Conservation (phyloP, 2,797 vertebrate species). For the Agapornis canus region DNA sequence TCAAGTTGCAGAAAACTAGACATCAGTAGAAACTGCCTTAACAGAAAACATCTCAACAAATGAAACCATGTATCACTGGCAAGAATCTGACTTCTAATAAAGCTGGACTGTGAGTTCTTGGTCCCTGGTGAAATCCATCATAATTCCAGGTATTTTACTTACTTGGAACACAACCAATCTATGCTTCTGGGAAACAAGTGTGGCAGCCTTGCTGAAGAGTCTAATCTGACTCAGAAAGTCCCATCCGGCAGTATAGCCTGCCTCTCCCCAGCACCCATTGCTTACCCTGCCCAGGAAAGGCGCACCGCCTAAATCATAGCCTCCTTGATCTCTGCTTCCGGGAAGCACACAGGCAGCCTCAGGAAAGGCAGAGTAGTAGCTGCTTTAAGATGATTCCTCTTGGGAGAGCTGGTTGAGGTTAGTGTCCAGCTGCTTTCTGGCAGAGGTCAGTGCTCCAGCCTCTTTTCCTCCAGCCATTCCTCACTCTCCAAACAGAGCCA, state of each 20-base stretch:
- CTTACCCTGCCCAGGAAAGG: neutral
- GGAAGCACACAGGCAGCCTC: neutral
- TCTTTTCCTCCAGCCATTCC: neutral
- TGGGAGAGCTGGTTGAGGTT: neutral
- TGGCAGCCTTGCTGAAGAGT: neutral
- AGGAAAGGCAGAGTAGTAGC: neutral
- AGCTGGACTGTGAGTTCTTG: neutral
- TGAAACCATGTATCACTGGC: neutral
- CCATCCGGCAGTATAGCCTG: neutral
- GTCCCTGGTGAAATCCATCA: neutral
- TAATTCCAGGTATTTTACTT: neutral
- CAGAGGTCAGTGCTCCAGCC: neutral
- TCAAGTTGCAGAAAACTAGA: neutral
- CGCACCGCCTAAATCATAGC: neutral
- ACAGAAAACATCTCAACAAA: neutral
- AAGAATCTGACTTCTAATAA: neutral
- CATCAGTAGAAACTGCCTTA: neutral
- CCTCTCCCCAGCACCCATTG: neutral
- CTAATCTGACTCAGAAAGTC: neutral
- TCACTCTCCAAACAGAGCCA: neutral
- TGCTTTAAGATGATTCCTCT: neutral
- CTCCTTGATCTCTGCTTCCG: neutral
- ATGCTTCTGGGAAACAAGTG: neutral
- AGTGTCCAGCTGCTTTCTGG: neutral
- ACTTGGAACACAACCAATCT: neutral